A percentile compares a stretch with the other conserved stretches of the same genome.
These are phyloP conservation scores for Eidolon helvum DNA, from an alignment of 2,113 vertebrate species.

Conservation along the genomic window DNA sequence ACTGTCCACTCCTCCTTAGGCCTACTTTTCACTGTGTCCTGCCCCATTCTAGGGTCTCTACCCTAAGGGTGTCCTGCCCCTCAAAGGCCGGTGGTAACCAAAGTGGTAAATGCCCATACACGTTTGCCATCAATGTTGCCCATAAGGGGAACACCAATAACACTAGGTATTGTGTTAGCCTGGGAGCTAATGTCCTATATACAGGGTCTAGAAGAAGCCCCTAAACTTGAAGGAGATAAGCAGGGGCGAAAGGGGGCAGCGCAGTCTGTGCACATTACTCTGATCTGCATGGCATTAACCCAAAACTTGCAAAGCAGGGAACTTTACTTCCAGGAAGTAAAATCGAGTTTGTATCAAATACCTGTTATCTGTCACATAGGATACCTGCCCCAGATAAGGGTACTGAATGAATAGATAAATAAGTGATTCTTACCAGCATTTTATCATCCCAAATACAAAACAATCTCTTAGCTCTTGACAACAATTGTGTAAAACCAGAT, in stretches of 20 bases:
- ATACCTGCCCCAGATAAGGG: background rate
- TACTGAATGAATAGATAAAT: background rate
- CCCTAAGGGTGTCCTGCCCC: background rate
- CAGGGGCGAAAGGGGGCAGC: rapidly evolving
- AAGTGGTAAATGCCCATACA: background rate
- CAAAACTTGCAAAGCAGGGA: background rate
- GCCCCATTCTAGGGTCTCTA: background rate
- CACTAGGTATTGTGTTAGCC: background rate
- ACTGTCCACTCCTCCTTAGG: background rate
- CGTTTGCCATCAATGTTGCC: background rate
- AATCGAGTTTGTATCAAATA: no score
- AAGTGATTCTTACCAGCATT: background rate
- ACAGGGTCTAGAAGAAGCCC: background rate
- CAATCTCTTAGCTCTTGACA: background rate
- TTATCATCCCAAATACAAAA: background rate
- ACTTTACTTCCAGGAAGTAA: background rate
- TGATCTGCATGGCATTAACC: background rate
- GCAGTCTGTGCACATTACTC: rapidly evolving
- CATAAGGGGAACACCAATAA: no score
- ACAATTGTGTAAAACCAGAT: background rate
- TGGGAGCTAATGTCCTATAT: background rate
- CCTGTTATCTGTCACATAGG: no score
- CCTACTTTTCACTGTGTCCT: background rate
- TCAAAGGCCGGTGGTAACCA: background rate
- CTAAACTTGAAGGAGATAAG: background rate